Evolutionary conservation across 1,140 invertebrate species (phyloP).

Genomic region (Euschistus heros): DNA sequence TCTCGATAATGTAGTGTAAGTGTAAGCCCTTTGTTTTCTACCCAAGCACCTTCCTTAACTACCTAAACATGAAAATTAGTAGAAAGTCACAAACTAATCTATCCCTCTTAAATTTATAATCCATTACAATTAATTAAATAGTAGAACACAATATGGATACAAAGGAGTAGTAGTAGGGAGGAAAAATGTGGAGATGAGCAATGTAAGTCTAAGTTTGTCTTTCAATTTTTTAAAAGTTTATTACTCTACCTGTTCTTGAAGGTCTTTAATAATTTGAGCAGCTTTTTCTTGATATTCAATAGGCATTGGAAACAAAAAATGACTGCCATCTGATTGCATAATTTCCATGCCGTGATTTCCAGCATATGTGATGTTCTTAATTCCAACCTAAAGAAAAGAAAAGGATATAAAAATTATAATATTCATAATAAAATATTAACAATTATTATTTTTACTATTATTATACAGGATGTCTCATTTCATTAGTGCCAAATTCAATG

Average conservation of each 20-base stretch:
- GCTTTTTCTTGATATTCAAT: constrained; percentile 74
- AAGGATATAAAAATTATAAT: too few relatives aligned
- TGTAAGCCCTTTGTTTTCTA: constrained; percentile 80
- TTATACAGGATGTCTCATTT: too few relatives aligned
- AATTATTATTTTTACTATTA: too few relatives aligned
- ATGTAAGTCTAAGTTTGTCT: not conserved
- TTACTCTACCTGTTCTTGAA: constrained; percentile 62
- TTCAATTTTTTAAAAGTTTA: constrained; percentile 5
- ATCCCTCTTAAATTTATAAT: too few relatives aligned
- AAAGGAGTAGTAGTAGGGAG: too few relatives aligned
- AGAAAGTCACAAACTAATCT: too few relatives aligned
- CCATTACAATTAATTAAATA: too few relatives aligned
- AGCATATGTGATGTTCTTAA: constrained; percentile 80
- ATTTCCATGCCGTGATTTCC: constrained; percentile 85
- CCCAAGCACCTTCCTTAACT: constrained; percentile 79
- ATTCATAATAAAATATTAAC: too few relatives aligned
- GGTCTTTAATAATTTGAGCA: constrained; percentile 57
- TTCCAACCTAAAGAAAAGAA: constrained; percentile 49
- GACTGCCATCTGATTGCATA: constrained; percentile 76
- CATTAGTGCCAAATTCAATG: too few relatives aligned
- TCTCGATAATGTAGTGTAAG: constrained; percentile 83
- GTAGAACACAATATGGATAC: too few relatives aligned
- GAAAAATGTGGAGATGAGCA: too few relatives aligned
- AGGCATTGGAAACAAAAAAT: constrained; percentile 83
- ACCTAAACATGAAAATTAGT: constrained; percentile 36